Base-by-base conservation (phyloP, 2,113 vertebrate species). In the Hippocampus zosterae region DNA sequence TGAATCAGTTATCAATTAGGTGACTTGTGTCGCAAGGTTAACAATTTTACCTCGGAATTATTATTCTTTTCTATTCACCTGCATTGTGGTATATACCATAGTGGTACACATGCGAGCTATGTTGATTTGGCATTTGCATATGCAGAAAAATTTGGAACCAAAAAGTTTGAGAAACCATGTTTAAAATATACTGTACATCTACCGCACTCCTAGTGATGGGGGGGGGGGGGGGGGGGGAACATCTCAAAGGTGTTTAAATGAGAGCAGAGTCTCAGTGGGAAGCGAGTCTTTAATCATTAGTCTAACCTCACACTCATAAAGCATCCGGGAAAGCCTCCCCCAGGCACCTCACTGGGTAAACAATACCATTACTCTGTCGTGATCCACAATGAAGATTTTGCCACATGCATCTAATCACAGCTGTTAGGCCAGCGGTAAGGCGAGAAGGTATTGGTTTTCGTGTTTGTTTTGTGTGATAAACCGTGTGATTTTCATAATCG, bases 231-330 rank as follows among this genome's bases (percentile, higher is more conserved):
- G 50, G 67, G 67, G 50, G 80, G 56, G 59, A 21, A 70, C 67
- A 62, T 77, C 25, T 65, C 76, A 50, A 65, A 81, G 69, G 67
- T 79, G 70, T 68, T 75, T 62, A 23, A 55, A 21, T 67, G 61
- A 75, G 59, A 65, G 65, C 29, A 40, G 52, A 76, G 70, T 63
- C 79, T 72, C 75, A 27, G 37, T 60, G 64, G 70, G 81, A 81
- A 84, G 69, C 65, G 61, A 61, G 70, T 72, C 75, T 70, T 87
- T 83, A 83, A 89, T 88, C 85, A 87, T 78, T 73, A 81, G 73
- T 76, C 84, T 74, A 91, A 86, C 48, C 33, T 37, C 73, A 88
- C 71, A 82, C 75, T 82, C 81, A 86, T 91, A 88, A 91, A 91
- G 53, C 76, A 87, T 79, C 46, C 65, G 66, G 75, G 84, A 75